Evolutionary conservation across 1,140 invertebrate genomes (phyloP).

Genomic region (Dryas iulia): DNA sequence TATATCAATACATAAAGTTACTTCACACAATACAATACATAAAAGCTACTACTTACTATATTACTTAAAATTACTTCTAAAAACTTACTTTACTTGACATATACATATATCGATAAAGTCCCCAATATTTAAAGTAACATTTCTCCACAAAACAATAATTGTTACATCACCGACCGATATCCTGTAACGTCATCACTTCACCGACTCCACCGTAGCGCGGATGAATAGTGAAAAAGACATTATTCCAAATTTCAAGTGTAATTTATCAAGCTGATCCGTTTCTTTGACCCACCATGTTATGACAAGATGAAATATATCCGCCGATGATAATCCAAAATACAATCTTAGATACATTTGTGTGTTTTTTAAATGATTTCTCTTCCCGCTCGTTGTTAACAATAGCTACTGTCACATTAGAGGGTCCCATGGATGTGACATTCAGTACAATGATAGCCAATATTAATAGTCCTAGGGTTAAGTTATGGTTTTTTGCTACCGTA

Average conservation of each 20-base stretch:
- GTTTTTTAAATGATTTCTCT: slow-evolving; percentile 57
- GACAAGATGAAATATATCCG: slow-evolving; percentile 77
- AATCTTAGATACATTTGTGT: slow-evolving; percentile 62
- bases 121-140: neutral
- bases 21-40: too few species aligned
- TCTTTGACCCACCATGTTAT: slow-evolving; percentile 75
- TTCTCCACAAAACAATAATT: slow-evolving; percentile 8
- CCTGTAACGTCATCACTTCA: slow-evolving; percentile 67
- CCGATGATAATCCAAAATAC: slow-evolving; percentile 72
- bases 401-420: slow-evolving; percentile 54
- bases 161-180: slow-evolving; percentile 37
- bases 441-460: slow-evolving; percentile 40
- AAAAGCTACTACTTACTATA: too few species aligned
- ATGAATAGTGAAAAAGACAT: slow-evolving; percentile 79
- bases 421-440: slow-evolving; percentile 60
- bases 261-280: slow-evolving; percentile 73
- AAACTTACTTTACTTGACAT: too few species aligned
- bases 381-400: slow-evolving; percentile 43
- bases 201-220: slow-evolving; percentile 43
- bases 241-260: slow-evolving; percentile 75
- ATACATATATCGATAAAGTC: too few species aligned
- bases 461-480: neutral
- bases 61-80: too few species aligned
- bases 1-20: too few species aligned
- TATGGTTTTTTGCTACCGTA: slow-evolving; percentile 1